phyloP scores from a whole-genome alignment of 2,797 vertebrate species.

The Manis crassicaudata region DNA sequence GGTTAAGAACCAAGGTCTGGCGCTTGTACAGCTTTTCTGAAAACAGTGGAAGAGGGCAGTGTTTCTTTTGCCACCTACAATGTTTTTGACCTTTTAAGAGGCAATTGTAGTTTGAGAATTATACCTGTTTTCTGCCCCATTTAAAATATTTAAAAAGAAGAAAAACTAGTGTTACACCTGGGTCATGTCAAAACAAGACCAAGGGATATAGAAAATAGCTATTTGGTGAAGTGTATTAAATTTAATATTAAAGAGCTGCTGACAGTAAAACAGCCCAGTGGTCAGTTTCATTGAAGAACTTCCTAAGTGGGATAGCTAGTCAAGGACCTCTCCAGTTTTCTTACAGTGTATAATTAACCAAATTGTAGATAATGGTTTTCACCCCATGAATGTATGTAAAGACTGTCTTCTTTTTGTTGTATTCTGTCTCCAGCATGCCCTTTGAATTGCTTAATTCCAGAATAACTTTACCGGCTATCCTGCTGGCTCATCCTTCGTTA shows the following conservation, averaged over 20 bases:
- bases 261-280: conserved; percentile 61
- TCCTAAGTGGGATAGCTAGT: conserved; percentile 68
- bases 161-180: conserved; percentile 62
- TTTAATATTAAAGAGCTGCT: conserved; percentile 39
- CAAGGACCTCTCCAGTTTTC: conserved; percentile 76
- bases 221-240: background rate
- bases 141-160: conserved; percentile 67
- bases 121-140: conserved; percentile 71
- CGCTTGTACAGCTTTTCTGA: conserved; percentile 37
- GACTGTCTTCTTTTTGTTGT: conserved; percentile 70
- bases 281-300: conserved; percentile 68
- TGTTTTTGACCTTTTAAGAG: conserved; percentile 66
- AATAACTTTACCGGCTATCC: background rate
- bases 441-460: conserved; percentile 52
- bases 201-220: background rate
- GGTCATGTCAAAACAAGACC: conserved; percentile 60
- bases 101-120: conserved; percentile 63
- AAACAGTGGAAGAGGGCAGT: background rate
- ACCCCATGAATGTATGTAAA: conserved; percentile 49
- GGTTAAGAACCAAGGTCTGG: conserved; percentile 44
- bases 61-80: conserved; percentile 57
- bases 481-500: conserved; percentile 37
- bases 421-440: conserved; percentile 56
- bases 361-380: conserved; percentile 81
- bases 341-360: conserved; percentile 81